phyloP scores from a whole-genome alignment of 2,797 vertebrate species.

The Propithecus perrieri region DNA sequence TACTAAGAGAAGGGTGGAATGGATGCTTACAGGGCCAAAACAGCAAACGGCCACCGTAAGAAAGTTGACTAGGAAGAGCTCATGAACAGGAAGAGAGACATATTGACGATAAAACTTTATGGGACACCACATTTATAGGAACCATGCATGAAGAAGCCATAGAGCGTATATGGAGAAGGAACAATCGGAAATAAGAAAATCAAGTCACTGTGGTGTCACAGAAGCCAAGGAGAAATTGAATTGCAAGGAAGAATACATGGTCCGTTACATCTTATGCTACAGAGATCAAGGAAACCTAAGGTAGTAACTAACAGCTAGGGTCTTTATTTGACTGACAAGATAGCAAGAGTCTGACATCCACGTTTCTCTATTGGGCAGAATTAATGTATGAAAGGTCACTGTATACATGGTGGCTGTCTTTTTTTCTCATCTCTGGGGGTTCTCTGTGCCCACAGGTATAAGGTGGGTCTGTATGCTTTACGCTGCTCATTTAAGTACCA shows the following conservation, averaged over 20 bases:
- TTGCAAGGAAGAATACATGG: slow-evolving; percentile 15
- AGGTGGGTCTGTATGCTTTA: background rate
- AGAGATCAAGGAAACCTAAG: background rate
- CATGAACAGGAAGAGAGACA: background rate
- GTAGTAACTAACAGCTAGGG: background rate
- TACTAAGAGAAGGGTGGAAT: background rate
- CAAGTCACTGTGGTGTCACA: background rate
- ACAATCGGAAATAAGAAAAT: background rate
- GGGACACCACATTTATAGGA: background rate
- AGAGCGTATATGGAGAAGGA: background rate
- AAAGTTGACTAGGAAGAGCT: background rate
- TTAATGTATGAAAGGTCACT: background rate
- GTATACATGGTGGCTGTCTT: background rate
- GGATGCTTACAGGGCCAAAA: background rate
- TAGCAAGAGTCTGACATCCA: background rate
- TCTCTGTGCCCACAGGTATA: background rate
- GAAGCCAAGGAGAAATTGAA: slow-evolving; percentile 31
- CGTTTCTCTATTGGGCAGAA: background rate
- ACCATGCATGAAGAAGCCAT: background rate
- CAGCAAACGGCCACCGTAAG: background rate
- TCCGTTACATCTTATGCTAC: background rate
- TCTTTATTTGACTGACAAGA: background rate
- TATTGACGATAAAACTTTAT: background rate
- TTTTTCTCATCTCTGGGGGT: background rate
- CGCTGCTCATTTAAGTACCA: background rate